These are phyloP conservation scores for Neopipo cinnamomea DNA, from an alignment of 2,113 vertebrate species.

Conservation along the genomic window DNA sequence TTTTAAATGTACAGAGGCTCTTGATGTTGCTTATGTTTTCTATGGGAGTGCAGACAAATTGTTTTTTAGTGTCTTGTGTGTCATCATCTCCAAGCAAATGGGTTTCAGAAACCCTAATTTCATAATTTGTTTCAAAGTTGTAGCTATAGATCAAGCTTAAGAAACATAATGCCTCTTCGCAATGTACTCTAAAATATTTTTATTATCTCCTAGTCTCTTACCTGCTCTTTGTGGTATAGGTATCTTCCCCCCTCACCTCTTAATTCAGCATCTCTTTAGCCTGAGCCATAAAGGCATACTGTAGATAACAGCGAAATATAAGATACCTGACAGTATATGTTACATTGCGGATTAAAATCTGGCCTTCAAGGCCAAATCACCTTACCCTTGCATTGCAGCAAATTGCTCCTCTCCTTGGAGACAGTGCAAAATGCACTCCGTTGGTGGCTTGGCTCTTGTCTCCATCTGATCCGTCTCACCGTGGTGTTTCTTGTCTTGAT, in stretches of 20 bases:
- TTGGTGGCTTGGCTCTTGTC: neutral
- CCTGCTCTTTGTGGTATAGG: neutral
- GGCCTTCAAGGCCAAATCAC: neutral
- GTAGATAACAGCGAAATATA: neutral
- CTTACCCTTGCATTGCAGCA: neutral
- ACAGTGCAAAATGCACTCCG: neutral
- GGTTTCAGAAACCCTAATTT: conserved; percentile 35
- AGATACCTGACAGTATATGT: neutral
- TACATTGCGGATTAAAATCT: neutral
- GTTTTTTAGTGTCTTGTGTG: conserved; percentile 6
- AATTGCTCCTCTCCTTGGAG: neutral
- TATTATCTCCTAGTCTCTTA: neutral
- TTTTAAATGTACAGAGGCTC: neutral
- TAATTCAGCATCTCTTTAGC: neutral
- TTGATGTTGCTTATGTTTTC: conserved; percentile 32
- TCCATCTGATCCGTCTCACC: neutral
- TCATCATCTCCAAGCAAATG: conserved; percentile 18
- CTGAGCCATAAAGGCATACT: neutral
- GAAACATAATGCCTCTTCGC: neutral
- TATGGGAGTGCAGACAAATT: neutral
- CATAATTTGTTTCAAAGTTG: conserved; percentile 27
- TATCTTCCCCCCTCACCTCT: neutral
- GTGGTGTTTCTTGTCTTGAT: neutral
- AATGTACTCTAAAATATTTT: neutral
- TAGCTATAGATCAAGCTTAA: conserved; percentile 2